A percentile compares a stretch with the other conserved stretches of the same genome.
Conservation (phyloP, 2,797 vertebrate genomes). For the Alauda arvensis region DNA sequence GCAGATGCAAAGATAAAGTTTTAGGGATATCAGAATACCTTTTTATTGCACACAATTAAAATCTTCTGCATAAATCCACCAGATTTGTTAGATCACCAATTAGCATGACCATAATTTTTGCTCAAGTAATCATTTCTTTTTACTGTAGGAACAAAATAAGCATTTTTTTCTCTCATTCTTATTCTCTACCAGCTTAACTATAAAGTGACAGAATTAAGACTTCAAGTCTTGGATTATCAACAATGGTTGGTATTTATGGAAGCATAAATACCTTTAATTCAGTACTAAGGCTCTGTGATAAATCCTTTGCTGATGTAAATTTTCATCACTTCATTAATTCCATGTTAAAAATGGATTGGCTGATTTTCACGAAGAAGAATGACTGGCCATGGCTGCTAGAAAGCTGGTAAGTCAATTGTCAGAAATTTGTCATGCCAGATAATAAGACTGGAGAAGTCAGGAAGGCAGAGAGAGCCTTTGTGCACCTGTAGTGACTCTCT, state of each 20-base stretch:
- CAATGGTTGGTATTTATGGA: constrained; percentile 28
- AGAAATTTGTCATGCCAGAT: constrained; percentile 24
- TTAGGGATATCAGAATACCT: neutral
- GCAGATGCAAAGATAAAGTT: neutral
- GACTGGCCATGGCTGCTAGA: neutral
- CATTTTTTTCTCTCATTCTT: neutral
- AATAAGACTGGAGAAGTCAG: neutral
- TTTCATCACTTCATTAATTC: constrained; percentile 49
- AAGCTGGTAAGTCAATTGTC: constrained; percentile 11
- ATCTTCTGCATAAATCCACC: neutral
- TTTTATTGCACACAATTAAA: neutral
- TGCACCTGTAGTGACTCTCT: neutral
- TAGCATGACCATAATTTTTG: neutral
- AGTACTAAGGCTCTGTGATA: neutral
- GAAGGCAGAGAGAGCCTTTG: constrained; percentile 2
- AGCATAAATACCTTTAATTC: neutral
- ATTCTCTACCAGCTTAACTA: neutral
- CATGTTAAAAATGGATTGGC: constrained; percentile 11
- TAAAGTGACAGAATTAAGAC: neutral
- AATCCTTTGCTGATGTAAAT: constrained; percentile 38
- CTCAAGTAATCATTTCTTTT: neutral
- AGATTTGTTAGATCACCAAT: neutral
- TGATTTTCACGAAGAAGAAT: constrained; percentile 5
- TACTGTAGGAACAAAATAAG: neutral
- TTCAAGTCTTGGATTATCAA: constrained; percentile 6